Conservation (phyloP, 2,888 invertebrate genomes). For the Ormyrus nitidulus region DNA sequence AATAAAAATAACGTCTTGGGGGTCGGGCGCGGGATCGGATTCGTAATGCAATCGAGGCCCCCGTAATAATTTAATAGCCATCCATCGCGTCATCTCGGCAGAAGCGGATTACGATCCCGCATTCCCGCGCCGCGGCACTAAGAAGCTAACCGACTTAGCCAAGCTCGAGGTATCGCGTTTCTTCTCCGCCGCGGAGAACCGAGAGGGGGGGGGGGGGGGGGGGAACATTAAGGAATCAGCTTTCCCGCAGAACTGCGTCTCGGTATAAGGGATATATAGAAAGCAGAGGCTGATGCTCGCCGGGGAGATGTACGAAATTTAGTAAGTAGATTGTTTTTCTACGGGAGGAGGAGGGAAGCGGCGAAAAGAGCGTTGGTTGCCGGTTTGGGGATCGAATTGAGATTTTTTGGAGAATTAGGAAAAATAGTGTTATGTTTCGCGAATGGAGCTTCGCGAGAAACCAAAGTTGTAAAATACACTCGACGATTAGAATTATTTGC, state of each 20-base stretch:
- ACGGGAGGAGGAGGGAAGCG: no score
- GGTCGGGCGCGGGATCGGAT: conserved; percentile 10
- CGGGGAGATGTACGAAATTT: conserved; percentile 20
- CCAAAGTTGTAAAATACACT: no score
- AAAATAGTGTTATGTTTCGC: no score
- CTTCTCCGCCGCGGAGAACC: conserved; percentile 49
- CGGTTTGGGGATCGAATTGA: no score
- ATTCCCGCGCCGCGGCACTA: conserved; percentile 66
- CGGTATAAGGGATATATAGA: not conserved
- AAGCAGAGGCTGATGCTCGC: not conserved
- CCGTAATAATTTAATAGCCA: conserved; percentile 52
- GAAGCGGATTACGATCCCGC: conserved; percentile 53
- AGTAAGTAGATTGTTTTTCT: conserved; percentile 22
- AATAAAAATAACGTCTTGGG: not conserved
- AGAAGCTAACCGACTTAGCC: conserved; percentile 74
- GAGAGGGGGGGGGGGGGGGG: conserved; percentile 1
- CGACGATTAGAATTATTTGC: no score
- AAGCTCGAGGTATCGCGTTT: conserved; percentile 69
- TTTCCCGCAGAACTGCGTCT: conserved; percentile 32
- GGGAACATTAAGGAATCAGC: conserved; percentile 53
- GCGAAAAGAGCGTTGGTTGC: no score
- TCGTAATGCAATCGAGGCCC: conserved; percentile 52
- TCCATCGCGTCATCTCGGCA: not conserved
- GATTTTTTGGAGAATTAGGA: no score
- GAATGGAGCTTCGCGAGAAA: no score